These are phyloP conservation scores for Melanogrammus aeglefinus DNA, from an alignment of 2,797 vertebrate species.

Conservation along the genomic window DNA sequence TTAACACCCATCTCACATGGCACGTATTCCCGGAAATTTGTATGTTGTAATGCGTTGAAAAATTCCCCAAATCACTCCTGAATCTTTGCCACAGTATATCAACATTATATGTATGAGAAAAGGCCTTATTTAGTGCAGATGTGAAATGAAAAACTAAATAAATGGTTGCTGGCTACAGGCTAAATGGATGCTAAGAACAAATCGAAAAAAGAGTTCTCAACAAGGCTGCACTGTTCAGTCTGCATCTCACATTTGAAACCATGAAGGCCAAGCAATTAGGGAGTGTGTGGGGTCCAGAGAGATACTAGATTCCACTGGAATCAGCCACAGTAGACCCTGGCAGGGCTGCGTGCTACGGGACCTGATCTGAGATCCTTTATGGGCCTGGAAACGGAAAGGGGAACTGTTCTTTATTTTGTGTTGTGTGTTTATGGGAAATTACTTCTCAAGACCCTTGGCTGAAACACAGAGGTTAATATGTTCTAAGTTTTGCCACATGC, in stretches of 20 bases:
- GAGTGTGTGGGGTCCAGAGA: slow-evolving; percentile 1
- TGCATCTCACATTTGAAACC: neutral
- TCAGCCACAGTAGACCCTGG: neutral
- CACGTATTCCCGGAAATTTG: neutral
- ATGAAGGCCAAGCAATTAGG: neutral
- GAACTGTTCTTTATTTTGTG: neutral
- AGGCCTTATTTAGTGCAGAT: neutral
- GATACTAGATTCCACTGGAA: neutral
- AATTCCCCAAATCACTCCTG: neutral
- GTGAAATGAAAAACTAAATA: neutral
- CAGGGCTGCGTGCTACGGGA: neutral
- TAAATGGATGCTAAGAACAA: neutral
- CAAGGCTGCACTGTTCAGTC: neutral
- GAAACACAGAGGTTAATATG: neutral
- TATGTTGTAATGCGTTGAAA: neutral
- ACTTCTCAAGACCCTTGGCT: slow-evolving; percentile 17
- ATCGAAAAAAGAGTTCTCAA: neutral
- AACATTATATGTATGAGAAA: neutral
- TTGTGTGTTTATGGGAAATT: neutral
- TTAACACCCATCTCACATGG: neutral
- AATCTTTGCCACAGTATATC: neutral
- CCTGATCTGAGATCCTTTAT: neutral
- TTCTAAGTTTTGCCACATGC: neutral
- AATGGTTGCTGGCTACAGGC: neutral
- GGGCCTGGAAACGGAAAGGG: too few species aligned